Percentiles rank a stretch among this genome's conserved stretches.
These are phyloP conservation scores for Parelbella ahira DNA, from an alignment of 2,888 invertebrate genomes.

Conservation along the genomic window DNA sequence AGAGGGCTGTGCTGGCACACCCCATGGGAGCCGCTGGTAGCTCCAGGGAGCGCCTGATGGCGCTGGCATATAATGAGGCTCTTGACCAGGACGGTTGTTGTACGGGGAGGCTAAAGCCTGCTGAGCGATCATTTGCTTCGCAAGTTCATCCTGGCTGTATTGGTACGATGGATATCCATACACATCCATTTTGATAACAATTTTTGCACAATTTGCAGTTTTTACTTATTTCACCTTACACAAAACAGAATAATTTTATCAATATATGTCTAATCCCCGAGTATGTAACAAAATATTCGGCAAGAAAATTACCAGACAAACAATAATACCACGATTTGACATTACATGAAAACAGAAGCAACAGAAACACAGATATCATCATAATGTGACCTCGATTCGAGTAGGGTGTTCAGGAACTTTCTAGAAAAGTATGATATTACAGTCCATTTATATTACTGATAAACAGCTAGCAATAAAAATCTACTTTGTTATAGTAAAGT, in stretches of 20 bases:
- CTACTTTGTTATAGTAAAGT: too few species aligned
- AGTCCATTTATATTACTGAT: too few species aligned
- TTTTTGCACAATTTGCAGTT: background rate
- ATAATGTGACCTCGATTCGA: background rate
- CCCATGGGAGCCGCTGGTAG: slow-evolving; percentile 77
- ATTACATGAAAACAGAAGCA: slow-evolving; percentile 13
- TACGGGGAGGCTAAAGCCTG: slow-evolving; percentile 54
- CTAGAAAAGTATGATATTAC: too few species aligned
- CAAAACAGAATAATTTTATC: too few species aligned
- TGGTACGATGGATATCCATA: slow-evolving; percentile 59
- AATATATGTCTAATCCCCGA: too few species aligned
- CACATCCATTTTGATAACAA: slow-evolving; percentile 52
- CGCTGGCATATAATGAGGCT: slow-evolving; percentile 58
- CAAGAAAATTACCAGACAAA: too few species aligned
- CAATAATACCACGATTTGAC: slow-evolving; percentile 27
- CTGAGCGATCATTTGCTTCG: slow-evolving; percentile 64
- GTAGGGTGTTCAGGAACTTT: slow-evolving; percentile 11
- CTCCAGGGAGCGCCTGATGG: slow-evolving; percentile 76
- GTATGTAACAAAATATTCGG: too few species aligned
- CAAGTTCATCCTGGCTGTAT: slow-evolving; percentile 61
- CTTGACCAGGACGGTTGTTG: slow-evolving; percentile 38
- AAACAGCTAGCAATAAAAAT: too few species aligned
- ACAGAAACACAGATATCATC: slow-evolving; percentile 8
- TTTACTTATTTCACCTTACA: too few species aligned
- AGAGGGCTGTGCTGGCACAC: slow-evolving; percentile 60